Base-by-base conservation (phyloP, 2,888 invertebrate species). In the Torymus auratus region DNA sequence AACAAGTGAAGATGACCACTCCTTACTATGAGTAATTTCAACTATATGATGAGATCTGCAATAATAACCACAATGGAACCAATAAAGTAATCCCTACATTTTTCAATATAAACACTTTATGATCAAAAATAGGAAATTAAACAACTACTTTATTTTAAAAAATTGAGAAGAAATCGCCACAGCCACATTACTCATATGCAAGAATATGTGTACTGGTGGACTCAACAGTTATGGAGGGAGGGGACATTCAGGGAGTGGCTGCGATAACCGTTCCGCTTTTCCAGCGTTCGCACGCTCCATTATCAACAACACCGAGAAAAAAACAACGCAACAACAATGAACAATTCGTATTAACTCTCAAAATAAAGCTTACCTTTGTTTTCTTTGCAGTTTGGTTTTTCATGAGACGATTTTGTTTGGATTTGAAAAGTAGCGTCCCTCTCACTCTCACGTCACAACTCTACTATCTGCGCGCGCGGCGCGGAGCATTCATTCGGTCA, bases 201-300 rank as follows among this genome's bases (percentile, higher is more conserved):
- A 62, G 69, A 56, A 15, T 73, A 65, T 73, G 70, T 53, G 60
- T 28, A 62, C 12, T 17, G 64, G 68, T 73, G 71, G 68, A 72
- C 67, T 79, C 71, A 75, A 79, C 67, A 78, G 69, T 79, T 73
- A 56, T 10, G 14, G 65, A 68, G 67, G 78, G 74, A 80, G 78
- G 77, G 80, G 77, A 77, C 71, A 70, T 65, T 77, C 70, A 78
- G 82, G 82, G 82, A 82, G 82, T 82, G 82, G 82, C 80, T 70
- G 20, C 69, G 41, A 7, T 60, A 65, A 17, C 41, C 41, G 55
- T 52, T 13, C 41, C 41, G 41, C 52, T 68, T 69, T 73, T 65
- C 15, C 17, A 69, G 55, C 13, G 15, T 64, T 62, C 55, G 50
- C 41, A 15, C 23, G 62, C 20, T 56, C 17, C 1, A 15, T 23